phyloP scores from a whole-genome alignment of 2,888 invertebrate genomes.

The Philaethria dido region DNA sequence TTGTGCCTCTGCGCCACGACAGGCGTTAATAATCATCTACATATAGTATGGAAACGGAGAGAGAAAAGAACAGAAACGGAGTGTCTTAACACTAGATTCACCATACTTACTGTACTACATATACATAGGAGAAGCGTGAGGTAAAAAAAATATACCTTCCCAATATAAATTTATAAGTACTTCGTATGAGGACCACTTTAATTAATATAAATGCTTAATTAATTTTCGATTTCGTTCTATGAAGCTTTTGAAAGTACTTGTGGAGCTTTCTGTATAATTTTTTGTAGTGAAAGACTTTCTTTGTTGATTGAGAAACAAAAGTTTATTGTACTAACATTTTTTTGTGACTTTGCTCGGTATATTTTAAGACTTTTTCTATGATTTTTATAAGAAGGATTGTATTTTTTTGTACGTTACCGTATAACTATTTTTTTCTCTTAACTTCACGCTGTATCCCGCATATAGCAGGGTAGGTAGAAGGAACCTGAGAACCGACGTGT shows the following conservation, averaged over 20 bases:
- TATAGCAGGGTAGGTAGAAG: too few species aligned
- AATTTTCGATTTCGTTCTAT: conserved; percentile 14
- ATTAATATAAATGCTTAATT: conserved; percentile 21
- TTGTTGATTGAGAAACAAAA: conserved; percentile 3
- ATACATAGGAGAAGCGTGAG: background rate
- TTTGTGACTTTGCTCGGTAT: background rate
- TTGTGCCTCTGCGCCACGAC: too few species aligned
- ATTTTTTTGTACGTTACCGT: too few species aligned
- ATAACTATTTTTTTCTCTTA: too few species aligned
- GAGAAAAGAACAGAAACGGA: too few species aligned
- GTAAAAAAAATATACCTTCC: background rate
- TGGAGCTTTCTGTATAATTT: conserved; percentile 8
- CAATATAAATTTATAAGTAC: conserved; percentile 5
- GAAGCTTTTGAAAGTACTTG: conserved; percentile 17
- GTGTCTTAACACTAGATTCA: too few species aligned
- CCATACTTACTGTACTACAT: background rate
- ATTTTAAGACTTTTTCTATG: background rate
- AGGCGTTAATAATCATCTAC: too few species aligned
- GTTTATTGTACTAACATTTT: conserved; percentile 2
- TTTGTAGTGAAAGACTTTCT: background rate
- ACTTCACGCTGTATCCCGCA: too few species aligned
- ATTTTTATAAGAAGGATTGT: too few species aligned
- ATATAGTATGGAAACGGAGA: too few species aligned
- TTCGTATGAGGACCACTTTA: background rate
- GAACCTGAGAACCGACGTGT: too few species aligned